Conservation (phyloP, 2,888 invertebrate species). For the Nycteola revayana region DNA sequence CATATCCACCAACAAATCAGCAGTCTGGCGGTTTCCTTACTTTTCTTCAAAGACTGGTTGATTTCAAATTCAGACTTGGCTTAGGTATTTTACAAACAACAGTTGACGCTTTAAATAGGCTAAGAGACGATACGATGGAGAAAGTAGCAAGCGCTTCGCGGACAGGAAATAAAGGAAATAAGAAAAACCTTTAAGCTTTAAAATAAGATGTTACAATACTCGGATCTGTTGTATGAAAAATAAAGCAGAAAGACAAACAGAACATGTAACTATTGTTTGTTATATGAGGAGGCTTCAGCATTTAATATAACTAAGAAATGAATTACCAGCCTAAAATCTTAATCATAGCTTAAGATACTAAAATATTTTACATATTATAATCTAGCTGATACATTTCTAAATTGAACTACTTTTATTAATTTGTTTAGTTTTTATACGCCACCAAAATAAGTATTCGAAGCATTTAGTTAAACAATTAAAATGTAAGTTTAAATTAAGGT, state of each 20-base stretch:
- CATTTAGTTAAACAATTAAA: constrained; percentile 15
- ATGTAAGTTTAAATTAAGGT: constrained; percentile 15
- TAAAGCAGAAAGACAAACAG: too few species aligned
- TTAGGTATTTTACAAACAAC: constrained; percentile 86
- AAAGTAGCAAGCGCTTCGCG: constrained; percentile 55
- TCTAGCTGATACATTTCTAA: too few species aligned
- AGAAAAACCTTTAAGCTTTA: too few species aligned
- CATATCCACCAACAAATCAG: constrained; percentile 63
- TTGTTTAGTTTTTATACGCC: background rate
- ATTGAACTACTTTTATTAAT: too few species aligned
- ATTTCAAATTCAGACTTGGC: constrained; percentile 86
- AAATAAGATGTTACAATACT: too few species aligned
- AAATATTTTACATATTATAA: too few species aligned
- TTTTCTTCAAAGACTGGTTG: constrained; percentile 84
- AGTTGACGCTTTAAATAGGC: constrained; percentile 85
- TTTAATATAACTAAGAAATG: too few species aligned
- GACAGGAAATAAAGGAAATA: constrained; percentile 11
- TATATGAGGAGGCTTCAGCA: too few species aligned
- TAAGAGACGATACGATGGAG: constrained; percentile 74
- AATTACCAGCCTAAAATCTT: too few species aligned
- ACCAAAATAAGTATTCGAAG: background rate
- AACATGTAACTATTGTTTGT: too few species aligned
- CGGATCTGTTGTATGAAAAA: too few species aligned
- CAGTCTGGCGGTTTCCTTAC: constrained; percentile 74
- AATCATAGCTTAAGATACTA: too few species aligned